Evolutionary conservation across 1,140 invertebrate genomes (phyloP).

Genomic region (Cotesia typhae): DNA sequence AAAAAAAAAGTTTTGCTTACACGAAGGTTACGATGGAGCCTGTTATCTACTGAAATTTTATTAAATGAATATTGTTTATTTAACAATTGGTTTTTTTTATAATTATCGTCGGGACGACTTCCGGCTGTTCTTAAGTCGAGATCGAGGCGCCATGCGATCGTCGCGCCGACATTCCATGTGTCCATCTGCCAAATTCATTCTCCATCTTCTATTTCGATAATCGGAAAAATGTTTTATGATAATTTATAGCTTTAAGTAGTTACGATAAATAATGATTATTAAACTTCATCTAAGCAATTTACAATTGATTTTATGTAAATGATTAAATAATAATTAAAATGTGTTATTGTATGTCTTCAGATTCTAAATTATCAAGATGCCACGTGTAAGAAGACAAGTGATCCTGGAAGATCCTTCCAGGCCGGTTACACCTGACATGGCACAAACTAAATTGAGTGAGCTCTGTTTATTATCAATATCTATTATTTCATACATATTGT

Average conservation of each 20-base stretch:
- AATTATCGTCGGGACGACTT: slow-evolving; percentile 12
- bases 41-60: neutral
- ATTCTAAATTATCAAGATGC: slow-evolving; percentile 52
- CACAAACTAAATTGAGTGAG: slow-evolving; percentile 62
- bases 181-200: slow-evolving; percentile 24
- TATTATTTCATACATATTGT: neutral
- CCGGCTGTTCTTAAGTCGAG: slow-evolving; percentile 27
- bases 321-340: slow-evolving; percentile 25
- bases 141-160: slow-evolving; percentile 33
- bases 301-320: neutral
- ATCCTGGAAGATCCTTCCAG: slow-evolving; percentile 63
- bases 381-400: slow-evolving; percentile 63
- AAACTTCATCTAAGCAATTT: neutral
- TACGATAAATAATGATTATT: neutral
- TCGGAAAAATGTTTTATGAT: slow-evolving; percentile 1
- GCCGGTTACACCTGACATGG: slow-evolving; percentile 64
- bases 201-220: slow-evolving; percentile 28
- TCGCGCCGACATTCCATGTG: slow-evolving; percentile 31
- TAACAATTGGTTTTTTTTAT: slow-evolving; percentile 1
- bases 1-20: too few species aligned
- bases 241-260: neutral
- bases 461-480: slow-evolving; percentile 13
- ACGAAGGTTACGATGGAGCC: too few species aligned
- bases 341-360: slow-evolving; percentile 46
- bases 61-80: slow-evolving; percentile 7